Evolutionary conservation across 2,888 invertebrate genomes (phyloP), one percentile per base, ranked within the genome.

Genomic region (Achlya flavicornis): DNA sequence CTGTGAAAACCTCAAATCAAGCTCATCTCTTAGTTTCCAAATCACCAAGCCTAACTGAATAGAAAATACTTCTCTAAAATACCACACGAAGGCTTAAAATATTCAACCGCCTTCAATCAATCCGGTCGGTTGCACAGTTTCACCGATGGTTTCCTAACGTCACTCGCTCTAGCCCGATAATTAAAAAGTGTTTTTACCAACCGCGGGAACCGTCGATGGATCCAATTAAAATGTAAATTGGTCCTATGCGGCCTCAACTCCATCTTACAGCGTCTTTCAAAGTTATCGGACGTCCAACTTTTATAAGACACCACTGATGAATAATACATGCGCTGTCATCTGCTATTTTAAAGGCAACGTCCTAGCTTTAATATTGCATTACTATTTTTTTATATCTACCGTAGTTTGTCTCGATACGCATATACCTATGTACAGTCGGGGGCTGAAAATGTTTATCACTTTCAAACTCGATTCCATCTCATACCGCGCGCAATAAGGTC

Each of bases 191-290:
- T 77, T 79, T 69, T 72, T 76, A 77, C 72, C 68, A 11, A 60
- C 69, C 71, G 68, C 70, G 68, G 68, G 65, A 71, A 72, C 81
- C 77, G 75, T 72, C 72, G 77, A 81, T 76, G 74, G 72, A 74
- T 81, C 84, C 87, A 88, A 88, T 89, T 89, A 88, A 88, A 87
- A 89, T 89, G 87, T 84, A 84, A 87, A 89, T 89, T 80, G 75
- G 68, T 75, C 69, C 80, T 81, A 81, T 53, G 79, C 77, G 76
- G 60, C 60, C 71, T 53, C 73, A 75, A 73, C 80, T 76, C 79
- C 77, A 79, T 80, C 78, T 82, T 80, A 74, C 72, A 67, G 70
- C 77, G 69, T 80, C 79, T 84, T 79, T 72, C 77, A 77, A 85
- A 86, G 77, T 88, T 85, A 85, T 85, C 85, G 84, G 80, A 76